Percentiles rank a stretch among this genome's conserved stretches.
Evolutionary conservation across 53 echinoderm and acorn worm genomes (phyloP).

Genomic region (Arbacia lixula): DNA sequence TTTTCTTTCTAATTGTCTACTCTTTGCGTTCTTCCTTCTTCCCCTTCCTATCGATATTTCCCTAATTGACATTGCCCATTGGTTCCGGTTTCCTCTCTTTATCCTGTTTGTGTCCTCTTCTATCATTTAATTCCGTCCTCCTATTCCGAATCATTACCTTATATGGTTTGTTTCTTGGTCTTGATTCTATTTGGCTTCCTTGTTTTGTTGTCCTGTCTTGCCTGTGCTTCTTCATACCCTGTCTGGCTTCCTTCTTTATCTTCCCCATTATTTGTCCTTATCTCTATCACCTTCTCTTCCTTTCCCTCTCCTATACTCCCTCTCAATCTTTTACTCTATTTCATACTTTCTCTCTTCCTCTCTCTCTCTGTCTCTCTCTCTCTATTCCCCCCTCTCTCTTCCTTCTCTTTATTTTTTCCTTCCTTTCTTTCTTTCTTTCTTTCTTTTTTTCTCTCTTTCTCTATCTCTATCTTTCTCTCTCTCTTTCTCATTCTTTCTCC

Average conservation of each 20-base stretch:
- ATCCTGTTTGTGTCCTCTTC: not conserved
- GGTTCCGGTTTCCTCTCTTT: no score
- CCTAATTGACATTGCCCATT: no score
- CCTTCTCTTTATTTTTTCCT: not conserved
- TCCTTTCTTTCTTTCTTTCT: not conserved
- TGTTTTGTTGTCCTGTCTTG: not conserved
- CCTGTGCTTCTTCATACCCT: not conserved
- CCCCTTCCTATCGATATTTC: no score
- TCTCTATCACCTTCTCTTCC: not conserved
- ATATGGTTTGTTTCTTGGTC: not conserved
- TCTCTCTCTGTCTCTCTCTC: not conserved
- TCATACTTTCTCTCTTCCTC: not conserved
- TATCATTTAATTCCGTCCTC: no score
- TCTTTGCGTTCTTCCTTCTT: no score
- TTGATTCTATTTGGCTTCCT: not conserved
- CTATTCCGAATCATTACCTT: no score
- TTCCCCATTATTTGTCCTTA: no score
- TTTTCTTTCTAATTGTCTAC: no score
- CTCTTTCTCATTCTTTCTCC: not conserved
- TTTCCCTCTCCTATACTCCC: not conserved
- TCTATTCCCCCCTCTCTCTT: not conserved
- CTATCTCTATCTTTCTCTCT: not conserved
- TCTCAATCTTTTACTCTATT: not conserved
- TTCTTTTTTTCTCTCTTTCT: not conserved
- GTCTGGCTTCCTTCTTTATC: not conserved